Percentiles rank a stretch among this genome's conserved stretches.
These are phyloP conservation scores for Mungos mungo DNA, from an alignment of 2,113 vertebrate species.

Conservation along the genomic window DNA sequence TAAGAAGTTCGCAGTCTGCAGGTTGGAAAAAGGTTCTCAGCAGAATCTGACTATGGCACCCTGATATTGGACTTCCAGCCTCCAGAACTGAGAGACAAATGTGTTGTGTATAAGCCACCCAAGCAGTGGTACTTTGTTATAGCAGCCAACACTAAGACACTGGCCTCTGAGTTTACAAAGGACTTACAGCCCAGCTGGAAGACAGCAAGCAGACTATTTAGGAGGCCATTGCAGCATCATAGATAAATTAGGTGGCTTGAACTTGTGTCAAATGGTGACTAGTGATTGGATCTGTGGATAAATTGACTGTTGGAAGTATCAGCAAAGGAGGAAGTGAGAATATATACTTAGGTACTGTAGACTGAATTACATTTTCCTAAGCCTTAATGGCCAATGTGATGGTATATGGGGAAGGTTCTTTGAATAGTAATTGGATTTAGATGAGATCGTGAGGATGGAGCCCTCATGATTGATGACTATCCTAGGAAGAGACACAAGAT, in stretches of 20 bases:
- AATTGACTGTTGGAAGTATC: neutral
- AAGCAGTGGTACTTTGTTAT: neutral
- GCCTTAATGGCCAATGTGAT: too few relatives aligned
- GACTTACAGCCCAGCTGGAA: neutral
- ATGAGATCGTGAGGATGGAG: neutral
- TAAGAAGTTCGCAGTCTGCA: neutral
- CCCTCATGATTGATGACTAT: neutral
- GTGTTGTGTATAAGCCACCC: neutral
- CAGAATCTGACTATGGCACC: neutral
- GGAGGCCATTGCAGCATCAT: neutral
- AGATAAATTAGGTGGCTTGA: neutral
- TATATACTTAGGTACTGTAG: neutral
- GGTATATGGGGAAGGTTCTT: neutral
- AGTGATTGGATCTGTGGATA: neutral
- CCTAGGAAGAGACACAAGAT: neutral
- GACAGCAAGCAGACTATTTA: neutral
- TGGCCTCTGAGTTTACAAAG: neutral
- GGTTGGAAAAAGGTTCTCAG: neutral
- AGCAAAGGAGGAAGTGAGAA: neutral
- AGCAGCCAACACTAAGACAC: neutral
- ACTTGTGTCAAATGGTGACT: neutral
- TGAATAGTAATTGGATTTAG: neutral
- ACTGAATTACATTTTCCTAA: neutral
- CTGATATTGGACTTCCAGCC: neutral
- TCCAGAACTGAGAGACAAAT: neutral